Evolutionary conservation across 2,888 invertebrate species (phyloP).

Genomic region (Pammene aurita): DNA sequence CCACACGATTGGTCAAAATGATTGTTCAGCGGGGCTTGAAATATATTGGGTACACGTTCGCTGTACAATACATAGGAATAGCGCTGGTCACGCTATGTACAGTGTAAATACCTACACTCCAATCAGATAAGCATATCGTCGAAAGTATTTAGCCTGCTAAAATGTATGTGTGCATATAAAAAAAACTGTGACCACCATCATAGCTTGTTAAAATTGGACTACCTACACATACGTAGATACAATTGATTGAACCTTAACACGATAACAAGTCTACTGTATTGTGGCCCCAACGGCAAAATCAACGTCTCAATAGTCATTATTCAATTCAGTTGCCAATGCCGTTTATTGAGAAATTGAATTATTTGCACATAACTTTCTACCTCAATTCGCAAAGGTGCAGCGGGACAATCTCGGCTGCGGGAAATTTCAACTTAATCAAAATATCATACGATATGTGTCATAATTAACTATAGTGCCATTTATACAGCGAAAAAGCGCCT

Average conservation of each 20-base stretch:
- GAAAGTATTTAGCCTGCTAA: no score
- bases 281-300: slow-evolving; percentile 12
- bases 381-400: no score
- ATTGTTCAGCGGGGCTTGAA: slow-evolving; percentile 26
- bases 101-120: neutral
- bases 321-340: slow-evolving; percentile 25
- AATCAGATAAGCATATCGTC: neutral
- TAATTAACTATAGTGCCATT: no score
- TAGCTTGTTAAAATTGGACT: neutral
- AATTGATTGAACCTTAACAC: slow-evolving; percentile 13
- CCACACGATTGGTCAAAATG: slow-evolving; percentile 4
- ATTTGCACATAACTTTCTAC: neutral
- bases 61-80: neutral
- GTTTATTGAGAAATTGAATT: slow-evolving; percentile 10
- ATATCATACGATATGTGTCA: no score
- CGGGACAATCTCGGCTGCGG: no score
- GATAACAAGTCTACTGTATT: slow-evolving; percentile 24
- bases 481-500: no score
- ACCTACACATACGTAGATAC: neutral
- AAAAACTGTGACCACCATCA: no score
- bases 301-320: slow-evolving; percentile 21
- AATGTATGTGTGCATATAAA: no score
- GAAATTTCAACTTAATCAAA: no score
- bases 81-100: neutral
- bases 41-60: neutral